Base-by-base conservation (phyloP, 2,113 vertebrate genomes). In the Bungarus multicinctus region DNA sequence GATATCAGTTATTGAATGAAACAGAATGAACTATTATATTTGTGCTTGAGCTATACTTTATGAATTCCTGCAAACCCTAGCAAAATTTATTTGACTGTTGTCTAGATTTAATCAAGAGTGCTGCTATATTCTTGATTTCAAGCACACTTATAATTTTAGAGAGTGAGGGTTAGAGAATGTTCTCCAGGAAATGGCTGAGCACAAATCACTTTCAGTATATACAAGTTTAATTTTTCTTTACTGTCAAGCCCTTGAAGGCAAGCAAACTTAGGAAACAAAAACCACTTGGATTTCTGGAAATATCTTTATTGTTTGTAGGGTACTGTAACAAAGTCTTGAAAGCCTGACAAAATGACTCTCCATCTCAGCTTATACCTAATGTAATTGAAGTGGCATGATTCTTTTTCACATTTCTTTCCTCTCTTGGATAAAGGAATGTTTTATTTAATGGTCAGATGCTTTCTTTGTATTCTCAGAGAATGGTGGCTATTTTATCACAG, bases 161-260 rank as follows among this genome's bases (percentile, higher is more conserved):
- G 74, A 81, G 34, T 27, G 12, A 87, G 45, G 20, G 23, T 45
- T 50, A 87, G 45, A 87, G 85, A 87, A 87, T 50, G 39, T 87
- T 87, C 23, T 25, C 85, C 30, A 50, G 45, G 85, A 87, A 50
- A 87, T 47, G 23, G 10, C 85, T 87, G 43, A 50, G 43, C 22
- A 27, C 45, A 87, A 87, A 50, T 87, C 74, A 43, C 34, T 81
- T 81, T 81, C 39, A 81, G 34, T 81, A 81, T 39, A 74, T 69
- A 69, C 64, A 69, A n/a, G 64, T 27, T 58, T 89, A 52, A 87
- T 85, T 94, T 57, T 90, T 1, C 90, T 94, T 96, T 45, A 60
- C 50, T 8, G 22, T 81, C 34, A 81, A 81, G 34, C 69, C 69
- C 34, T 81, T 39, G 39, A 34, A 81, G 34, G 69, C 34, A 81